A percentile compares a stretch with the other conserved stretches of the same genome.
Conservation (phyloP, 2,113 vertebrate species). For the Seriola aureovittata region DNA sequence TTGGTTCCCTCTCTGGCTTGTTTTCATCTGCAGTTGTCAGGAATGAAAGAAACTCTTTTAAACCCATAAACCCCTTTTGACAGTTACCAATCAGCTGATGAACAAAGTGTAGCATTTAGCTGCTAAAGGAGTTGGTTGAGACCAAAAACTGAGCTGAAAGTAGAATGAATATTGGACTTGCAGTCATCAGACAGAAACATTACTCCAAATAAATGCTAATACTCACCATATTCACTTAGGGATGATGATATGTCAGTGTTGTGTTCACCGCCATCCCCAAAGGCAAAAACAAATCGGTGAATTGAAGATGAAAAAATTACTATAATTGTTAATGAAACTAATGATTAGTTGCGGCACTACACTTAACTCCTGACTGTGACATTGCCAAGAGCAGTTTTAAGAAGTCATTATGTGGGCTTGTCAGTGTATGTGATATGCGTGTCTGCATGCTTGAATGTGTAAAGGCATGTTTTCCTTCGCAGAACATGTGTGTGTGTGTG, state of each 20-base stretch:
- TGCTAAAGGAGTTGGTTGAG: not conserved
- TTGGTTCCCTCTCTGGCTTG: not conserved
- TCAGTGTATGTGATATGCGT: not conserved
- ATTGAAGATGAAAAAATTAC: not conserved
- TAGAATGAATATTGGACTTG: not conserved
- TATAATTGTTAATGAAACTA: not conserved
- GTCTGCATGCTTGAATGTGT: not conserved
- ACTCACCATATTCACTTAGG: not conserved
- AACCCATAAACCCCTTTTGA: not conserved
- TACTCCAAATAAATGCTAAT: not conserved
- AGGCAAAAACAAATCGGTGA: not conserved
- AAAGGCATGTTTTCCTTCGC: not conserved
- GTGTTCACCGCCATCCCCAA: not conserved
- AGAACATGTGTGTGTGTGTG: constrained; percentile 16
- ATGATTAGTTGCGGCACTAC: not conserved
- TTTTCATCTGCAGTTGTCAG: not conserved
- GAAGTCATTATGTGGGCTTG: not conserved
- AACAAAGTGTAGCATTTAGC: too few species aligned
- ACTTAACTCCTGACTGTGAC: not conserved
- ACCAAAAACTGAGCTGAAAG: not conserved
- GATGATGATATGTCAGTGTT: not conserved
- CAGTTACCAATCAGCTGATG: not conserved
- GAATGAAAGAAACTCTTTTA: too few species aligned
- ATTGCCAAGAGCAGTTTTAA: not conserved
- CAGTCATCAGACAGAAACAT: not conserved